A percentile compares a stretch with the other conserved stretches of the same genome.
phyloP scores from a whole-genome alignment of 2,797 vertebrate genomes.

The Furcifer pardalis region DNA sequence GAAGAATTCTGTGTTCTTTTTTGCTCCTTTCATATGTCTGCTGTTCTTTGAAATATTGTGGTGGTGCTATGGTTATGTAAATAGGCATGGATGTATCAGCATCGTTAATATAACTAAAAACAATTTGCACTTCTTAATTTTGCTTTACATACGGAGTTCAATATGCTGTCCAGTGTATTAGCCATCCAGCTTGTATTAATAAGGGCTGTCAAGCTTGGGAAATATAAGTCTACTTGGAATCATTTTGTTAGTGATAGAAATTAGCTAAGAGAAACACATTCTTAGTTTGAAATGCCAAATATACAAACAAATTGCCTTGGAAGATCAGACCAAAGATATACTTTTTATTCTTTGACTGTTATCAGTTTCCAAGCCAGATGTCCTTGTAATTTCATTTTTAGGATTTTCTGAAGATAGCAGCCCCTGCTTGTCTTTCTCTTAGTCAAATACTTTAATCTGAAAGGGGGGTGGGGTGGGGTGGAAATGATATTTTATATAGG shows the following conservation, averaged over 20 bases:
- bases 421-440: not conserved
- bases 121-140: too few relatives aligned
- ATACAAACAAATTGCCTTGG: not conserved
- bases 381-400: not conserved
- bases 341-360: not conserved
- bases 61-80: not conserved
- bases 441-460: not conserved
- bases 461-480: not conserved
- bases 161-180: not conserved
- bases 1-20: not conserved
- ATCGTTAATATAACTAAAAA: too few relatives aligned
- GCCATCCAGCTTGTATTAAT: too few relatives aligned
- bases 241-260: not conserved
- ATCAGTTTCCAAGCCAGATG: not conserved
- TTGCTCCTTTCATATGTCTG: not conserved
- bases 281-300: not conserved
- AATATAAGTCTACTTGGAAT: not conserved
- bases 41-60: not conserved
- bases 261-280: not conserved
- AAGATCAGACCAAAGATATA: not conserved
- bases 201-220: not conserved
- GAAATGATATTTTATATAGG: too few relatives aligned
- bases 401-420: not conserved
- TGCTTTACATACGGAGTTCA: not conserved
- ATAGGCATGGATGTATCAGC: not conserved